Evolutionary conservation across 2,113 vertebrate species (phyloP).

Genomic region (Pollachius pollachius): DNA sequence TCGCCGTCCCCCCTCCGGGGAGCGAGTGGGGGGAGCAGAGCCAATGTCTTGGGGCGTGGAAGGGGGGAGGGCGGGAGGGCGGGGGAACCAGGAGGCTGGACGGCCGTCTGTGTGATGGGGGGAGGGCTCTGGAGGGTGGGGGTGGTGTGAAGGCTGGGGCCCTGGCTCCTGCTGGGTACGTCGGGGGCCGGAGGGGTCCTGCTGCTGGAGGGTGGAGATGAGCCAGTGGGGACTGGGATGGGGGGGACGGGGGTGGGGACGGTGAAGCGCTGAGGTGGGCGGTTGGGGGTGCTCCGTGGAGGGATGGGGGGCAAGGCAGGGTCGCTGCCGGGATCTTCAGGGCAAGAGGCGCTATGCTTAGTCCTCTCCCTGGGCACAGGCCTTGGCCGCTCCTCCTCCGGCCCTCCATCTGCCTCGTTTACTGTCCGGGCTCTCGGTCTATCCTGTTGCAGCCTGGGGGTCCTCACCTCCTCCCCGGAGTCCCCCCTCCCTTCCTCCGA

Average conservation of each 20-base stretch:
- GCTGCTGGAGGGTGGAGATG: slow-evolving; percentile 16
- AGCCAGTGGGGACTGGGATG: not conserved
- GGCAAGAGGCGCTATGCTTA: slow-evolving; percentile 56
- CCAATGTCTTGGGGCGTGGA: not conserved
- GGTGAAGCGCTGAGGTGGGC: slow-evolving; percentile 73
- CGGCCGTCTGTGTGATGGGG: too few species aligned
- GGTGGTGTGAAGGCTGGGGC: slow-evolving; percentile 6
- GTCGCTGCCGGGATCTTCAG: not conserved
- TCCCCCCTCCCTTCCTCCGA: slow-evolving; percentile 20
- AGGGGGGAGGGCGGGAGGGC: not conserved
- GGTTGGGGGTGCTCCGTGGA: slow-evolving; percentile 76
- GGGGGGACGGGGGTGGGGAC: not conserved
- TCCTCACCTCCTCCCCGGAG: not conserved
- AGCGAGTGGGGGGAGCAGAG: slow-evolving; percentile 1
- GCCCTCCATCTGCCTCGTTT: not conserved
- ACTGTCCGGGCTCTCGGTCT: not conserved
- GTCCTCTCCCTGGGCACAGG: slow-evolving; percentile 83
- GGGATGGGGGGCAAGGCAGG: slow-evolving; percentile 81
- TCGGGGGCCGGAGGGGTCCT: not conserved
- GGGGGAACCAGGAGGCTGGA: not conserved
- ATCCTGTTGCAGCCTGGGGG: not conserved
- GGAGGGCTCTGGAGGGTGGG: slow-evolving; percentile 1
- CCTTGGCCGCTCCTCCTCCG: slow-evolving; percentile 25
- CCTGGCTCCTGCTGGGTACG: not conserved
- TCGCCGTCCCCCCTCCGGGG: slow-evolving; percentile 6